Percentiles rank a stretch among this genome's conserved stretches.
Conservation (phyloP, 1,140 invertebrate species). For the Hormaphis cornu region DNA sequence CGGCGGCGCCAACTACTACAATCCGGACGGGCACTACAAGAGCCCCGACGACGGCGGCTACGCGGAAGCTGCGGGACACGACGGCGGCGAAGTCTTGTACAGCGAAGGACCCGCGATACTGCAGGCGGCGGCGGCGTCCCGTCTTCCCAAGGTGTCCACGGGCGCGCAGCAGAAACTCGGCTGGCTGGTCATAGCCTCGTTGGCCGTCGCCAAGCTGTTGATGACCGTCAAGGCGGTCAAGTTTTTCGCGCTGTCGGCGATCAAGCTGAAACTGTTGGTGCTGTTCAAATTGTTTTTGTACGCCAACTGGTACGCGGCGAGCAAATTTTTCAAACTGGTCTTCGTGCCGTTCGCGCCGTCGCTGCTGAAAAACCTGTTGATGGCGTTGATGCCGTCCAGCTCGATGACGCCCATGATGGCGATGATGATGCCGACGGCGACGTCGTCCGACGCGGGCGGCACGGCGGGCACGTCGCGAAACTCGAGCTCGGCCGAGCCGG, state of each 20-base stretch:
- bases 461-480: background rate
- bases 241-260: background rate
- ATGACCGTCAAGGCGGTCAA: background rate
- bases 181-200: no score
- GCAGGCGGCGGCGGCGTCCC: no score
- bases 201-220: background rate
- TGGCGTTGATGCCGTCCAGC: background rate
- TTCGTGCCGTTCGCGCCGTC: background rate
- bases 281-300: background rate
- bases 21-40: background rate
- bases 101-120: background rate
- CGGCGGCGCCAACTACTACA: background rate
- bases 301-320: background rate
- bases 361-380: background rate
- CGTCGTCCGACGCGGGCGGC: background rate
- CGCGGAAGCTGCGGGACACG: background rate
- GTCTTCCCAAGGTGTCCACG: background rate
- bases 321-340: background rate
- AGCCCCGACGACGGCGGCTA: background rate
- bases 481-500: background rate
- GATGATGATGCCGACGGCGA: no score
- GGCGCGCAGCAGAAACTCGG: background rate
- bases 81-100: background rate
- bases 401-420: background rate
- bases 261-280: background rate